Evolutionary conservation across 2,797 vertebrate genomes (phyloP), one percentile per base, ranked within the genome.

Genomic region (Carapus acus): DNA sequence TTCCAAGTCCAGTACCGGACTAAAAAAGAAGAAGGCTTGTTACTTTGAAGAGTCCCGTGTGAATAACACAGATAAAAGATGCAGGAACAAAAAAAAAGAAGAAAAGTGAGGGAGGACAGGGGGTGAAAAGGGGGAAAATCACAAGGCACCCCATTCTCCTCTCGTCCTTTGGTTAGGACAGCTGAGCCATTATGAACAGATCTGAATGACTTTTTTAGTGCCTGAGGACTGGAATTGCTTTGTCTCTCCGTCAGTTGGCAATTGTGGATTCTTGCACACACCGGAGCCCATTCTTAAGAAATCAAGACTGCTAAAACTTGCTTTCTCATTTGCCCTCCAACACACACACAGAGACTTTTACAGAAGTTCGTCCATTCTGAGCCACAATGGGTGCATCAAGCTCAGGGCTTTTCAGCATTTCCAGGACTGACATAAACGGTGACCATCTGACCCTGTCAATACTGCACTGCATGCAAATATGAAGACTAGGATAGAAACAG

Each of bases 41-140:
- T 86, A 90, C 91, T 93, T 91, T 92, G 91, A 96, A 94, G 90
- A 89, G 89, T 91, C 90, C 91, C 86, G 82, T 92, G 90, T 90
- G 88, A 92, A 93, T 93, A 90, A 92, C 88, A 91, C 90, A 93
- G 93, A 96, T 93, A 94, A 96, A 96, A 91, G 88, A 93, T 93
- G 91, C 90, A 90, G 89, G 88, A 88, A 90, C 84, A 91, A 82
- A 84, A 83, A 77, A 80, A 77, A 73, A 83, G 83, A 71, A 79
- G 82, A 83, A 82, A 74, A 62, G 67, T 73, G 80, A 67, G 71
- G 75, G 74, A 71, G 71, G n/a, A n/a, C n/a, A 40, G 67, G 81
- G 81, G 78, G 81, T 72, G 79, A 83, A 81, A 80, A 83, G 78
- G 78, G 77, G 88, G 91, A 86, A 85, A 89, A 91, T 88, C 90